phyloP scores from a whole-genome alignment of 2,113 vertebrate species.

The Aegotheles bennettii region DNA sequence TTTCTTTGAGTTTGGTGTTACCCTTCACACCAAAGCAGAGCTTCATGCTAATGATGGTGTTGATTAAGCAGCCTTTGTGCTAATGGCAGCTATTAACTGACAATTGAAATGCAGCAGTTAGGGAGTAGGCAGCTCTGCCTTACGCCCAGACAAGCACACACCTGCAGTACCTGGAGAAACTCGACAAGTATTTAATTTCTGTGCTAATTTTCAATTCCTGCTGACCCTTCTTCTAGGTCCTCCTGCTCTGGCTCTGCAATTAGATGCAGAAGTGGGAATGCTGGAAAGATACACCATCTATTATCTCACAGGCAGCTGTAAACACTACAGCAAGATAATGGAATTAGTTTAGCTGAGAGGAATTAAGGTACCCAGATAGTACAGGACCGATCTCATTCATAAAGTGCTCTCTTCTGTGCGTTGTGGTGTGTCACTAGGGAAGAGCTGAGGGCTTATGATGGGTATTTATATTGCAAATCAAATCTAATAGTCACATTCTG shows the following conservation, averaged over 20 bases:
- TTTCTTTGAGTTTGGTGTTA: neutral
- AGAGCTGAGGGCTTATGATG: neutral
- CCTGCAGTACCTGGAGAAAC: slow-evolving; percentile 12
- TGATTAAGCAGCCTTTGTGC: slow-evolving; percentile 3
- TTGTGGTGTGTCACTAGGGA: neutral
- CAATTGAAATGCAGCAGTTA: neutral
- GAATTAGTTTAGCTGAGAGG: slow-evolving; percentile 46
- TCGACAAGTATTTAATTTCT: neutral
- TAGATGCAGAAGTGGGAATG: slow-evolving; percentile 12
- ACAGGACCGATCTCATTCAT: slow-evolving; percentile 16
- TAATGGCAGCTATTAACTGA: neutral
- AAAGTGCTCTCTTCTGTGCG: neutral
- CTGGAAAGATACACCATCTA: slow-evolving; percentile 17
- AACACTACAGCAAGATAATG: slow-evolving; percentile 46
- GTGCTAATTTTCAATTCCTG: slow-evolving; percentile 28
- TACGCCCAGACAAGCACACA: neutral
- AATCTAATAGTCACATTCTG: slow-evolving; percentile 25
- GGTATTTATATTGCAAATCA: slow-evolving; percentile 29
- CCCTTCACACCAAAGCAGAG: neutral
- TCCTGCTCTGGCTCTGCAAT: neutral
- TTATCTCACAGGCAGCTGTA: slow-evolving; percentile 41
- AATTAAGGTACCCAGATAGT: slow-evolving; percentile 13
- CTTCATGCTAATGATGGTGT: neutral
- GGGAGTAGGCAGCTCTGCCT: neutral
- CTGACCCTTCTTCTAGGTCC: slow-evolving; percentile 13